Evolutionary conservation across 53 echinoderm and acorn worm species (phyloP), one percentile per base, ranked within the genome.

Genomic region (Zoroaster sp.): DNA sequence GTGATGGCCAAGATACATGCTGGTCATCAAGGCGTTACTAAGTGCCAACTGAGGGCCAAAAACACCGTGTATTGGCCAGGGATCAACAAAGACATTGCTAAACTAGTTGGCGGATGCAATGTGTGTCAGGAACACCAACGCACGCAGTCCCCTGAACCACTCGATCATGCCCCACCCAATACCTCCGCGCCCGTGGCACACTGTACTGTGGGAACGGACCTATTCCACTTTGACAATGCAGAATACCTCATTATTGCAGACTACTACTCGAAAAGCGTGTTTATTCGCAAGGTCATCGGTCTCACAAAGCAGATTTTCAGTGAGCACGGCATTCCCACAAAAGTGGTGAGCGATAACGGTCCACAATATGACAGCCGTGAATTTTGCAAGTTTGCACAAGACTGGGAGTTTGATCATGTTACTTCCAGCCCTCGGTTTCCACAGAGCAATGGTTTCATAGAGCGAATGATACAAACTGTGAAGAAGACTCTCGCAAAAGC

Each of bases 61-160:
- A 42, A 35, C n/a, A 33, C 25, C 30, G 90, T 82, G 25, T 83
- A 81, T 53, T 85, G 91, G 91, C 73, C 83, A 23, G 75, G 75
- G 25, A 90, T 90, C 25, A 90, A 90, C 53, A 59, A 66, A 10
- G 86, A 85, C 75, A 90, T 90, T 21, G 89, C 79, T 69, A 1
- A 49, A 6, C 31, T 88, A 42, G 55, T 88, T 12, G n/a, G 38
- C 20, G 11, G 31, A 39, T 89, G 90, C 53, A 11, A 3, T 38
- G 40, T 73, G 40, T 90, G 90, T 83, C 83, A 71, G 30, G 49
- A 79, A 49, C 41, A 82, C 66, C 82, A 89, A 35, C 34, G 74
- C 18, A 72, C n/a, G 8, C 90, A 90, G 59, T 54, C 52, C 7
- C 40, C 31, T 25, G 85, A 74, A 34, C 90, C 90, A 9, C 66